These are phyloP conservation scores for Nautilus pompilius DNA, from an alignment of 1,140 invertebrate genomes.

Conservation along the genomic window DNA sequence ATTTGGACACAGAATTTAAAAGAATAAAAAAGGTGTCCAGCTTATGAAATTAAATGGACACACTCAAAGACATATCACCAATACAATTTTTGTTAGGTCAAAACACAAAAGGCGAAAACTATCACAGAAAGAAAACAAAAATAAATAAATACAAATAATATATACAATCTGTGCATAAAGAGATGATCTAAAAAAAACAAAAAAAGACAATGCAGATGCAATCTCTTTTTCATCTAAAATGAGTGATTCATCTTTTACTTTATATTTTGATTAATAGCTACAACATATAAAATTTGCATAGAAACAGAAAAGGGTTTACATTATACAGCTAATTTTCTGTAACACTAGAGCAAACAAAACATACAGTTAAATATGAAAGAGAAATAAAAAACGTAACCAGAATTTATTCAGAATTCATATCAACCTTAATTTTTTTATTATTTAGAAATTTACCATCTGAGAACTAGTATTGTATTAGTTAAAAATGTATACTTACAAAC, in stretches of 20 bases:
- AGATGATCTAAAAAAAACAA: too few species aligned
- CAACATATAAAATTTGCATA: too few species aligned
- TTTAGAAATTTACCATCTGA: background rate
- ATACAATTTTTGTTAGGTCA: too few species aligned
- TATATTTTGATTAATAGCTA: too few species aligned
- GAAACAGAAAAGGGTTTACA: too few species aligned
- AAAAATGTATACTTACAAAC: background rate
- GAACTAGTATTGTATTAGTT: background rate
- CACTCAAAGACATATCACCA: too few species aligned
- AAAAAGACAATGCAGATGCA: background rate
- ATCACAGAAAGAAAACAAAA: background rate
- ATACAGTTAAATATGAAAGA: background rate
- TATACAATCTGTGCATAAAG: background rate
- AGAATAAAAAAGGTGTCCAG: too few species aligned
- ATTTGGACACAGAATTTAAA: too few species aligned
- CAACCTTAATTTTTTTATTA: background rate
- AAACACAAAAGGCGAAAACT: background rate
- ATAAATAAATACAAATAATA: background rate
- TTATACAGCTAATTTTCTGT: too few species aligned
- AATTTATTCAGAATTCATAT: background rate
- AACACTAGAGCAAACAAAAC: background rate
- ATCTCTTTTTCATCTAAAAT: too few species aligned
- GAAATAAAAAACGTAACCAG: background rate
- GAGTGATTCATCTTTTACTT: too few species aligned
- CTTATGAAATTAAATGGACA: too few species aligned